Evolutionary conservation across 2,113 vertebrate genomes (phyloP), one percentile per base, ranked within the genome.

Genomic region (Channa maculata): DNA sequence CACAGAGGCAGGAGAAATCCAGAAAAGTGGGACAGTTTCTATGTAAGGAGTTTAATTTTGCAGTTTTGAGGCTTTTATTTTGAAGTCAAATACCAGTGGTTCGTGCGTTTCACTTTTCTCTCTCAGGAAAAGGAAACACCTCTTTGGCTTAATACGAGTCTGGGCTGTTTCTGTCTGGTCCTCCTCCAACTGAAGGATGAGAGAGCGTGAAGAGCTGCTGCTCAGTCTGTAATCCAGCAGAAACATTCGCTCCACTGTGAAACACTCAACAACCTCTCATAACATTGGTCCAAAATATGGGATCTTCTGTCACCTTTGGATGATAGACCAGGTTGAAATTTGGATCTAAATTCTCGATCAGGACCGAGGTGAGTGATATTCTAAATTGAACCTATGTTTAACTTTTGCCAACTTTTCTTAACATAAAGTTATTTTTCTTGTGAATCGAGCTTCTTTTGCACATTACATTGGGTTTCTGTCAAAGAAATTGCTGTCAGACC

Each of bases 331-430:
- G 41, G 3, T 58, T 14, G 48, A 36, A 0, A 43, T 65, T 11
- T 64, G 59, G 45, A 53, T 55, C 52, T 58, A 5, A 41, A 49
- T 8, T 48, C 5, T 55, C 37, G 57, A 44, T 61, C 34, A 64
- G 43, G n/a, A 83, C 12, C 14, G 37, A 68, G 88, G 89, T 92
- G 80, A 88, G 89, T 86, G 59, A 75, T 60, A 58, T 4, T 51
- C 51, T 45, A 44, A 44, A 2, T 37, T 49, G 15, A 45, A 5
- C 1, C 43, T 6, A 6, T 52, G 12, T 39, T 41, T 41, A 41
- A 2, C 6, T 4, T 41, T 41, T 41, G 6, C 39, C 39, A 41
- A 41, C 6, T 41, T 4, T 41, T 41, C 39, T 41, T 15, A 8
- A 6, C 9, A 54, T 10, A 10, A 24, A 7, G 43, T 44, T 10